Percentiles rank a stretch among this genome's conserved stretches.
Evolutionary conservation across 2,888 invertebrate species (phyloP).

Genomic region (Bimastos eiseni): DNA sequence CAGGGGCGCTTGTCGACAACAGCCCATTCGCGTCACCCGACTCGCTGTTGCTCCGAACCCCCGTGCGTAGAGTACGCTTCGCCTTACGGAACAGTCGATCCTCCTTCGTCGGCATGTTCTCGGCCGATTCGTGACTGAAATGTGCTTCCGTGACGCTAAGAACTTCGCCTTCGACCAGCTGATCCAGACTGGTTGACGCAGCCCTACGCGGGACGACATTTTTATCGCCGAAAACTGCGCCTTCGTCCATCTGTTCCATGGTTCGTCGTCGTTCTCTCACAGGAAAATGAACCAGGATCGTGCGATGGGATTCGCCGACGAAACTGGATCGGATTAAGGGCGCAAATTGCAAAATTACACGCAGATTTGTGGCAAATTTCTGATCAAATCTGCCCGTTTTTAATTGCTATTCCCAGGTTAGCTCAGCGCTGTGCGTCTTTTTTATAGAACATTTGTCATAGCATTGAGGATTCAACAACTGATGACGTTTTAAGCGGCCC

Average conservation of each 20-base stretch:
- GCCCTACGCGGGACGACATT: background rate
- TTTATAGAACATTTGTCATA: background rate
- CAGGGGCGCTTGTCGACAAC: background rate
- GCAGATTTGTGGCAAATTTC: background rate
- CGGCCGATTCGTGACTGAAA: background rate
- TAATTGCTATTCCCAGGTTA: conserved; percentile 9
- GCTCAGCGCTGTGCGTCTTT: background rate
- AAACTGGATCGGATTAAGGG: background rate
- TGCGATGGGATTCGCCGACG: background rate
- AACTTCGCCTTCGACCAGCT: background rate
- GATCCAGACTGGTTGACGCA: background rate
- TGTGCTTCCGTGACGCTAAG: background rate
- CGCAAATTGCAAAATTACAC: background rate
- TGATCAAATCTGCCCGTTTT: background rate
- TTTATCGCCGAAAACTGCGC: background rate
- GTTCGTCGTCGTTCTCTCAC: background rate
- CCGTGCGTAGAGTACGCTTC: conserved; percentile 25
- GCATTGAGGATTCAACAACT: background rate
- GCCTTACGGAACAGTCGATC: conserved; percentile 37
- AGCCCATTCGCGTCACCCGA: background rate
- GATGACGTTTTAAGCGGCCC: background rate
- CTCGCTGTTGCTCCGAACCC: background rate
- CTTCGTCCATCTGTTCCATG: conserved; percentile 10
- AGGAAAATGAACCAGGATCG: background rate
- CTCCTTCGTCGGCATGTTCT: conserved; percentile 29